Evolutionary conservation across 2,797 vertebrate genomes (phyloP).

Genomic region (Oreochromis grahami): DNA sequence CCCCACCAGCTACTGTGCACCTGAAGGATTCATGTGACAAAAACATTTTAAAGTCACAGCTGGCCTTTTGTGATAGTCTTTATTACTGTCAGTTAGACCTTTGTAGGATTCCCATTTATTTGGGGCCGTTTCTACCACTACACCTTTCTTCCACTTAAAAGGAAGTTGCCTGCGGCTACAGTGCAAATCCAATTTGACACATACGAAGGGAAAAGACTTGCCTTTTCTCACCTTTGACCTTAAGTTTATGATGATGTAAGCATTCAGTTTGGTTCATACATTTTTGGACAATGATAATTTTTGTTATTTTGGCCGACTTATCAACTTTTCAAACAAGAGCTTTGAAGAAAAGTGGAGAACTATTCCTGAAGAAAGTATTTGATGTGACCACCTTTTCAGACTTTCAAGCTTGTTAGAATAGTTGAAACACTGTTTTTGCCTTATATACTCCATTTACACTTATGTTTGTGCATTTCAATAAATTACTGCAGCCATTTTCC

Average conservation of each 20-base stretch:
- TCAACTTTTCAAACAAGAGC: not conserved
- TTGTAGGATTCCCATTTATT: not conserved
- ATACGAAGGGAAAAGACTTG: not conserved
- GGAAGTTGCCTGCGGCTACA: no score
- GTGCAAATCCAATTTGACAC: not conserved
- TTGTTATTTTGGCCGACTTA: not conserved
- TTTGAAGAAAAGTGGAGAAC: not conserved
- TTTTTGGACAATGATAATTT: not conserved
- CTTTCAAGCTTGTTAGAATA: not conserved
- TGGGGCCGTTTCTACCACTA: not conserved
- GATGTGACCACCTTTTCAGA: no score
- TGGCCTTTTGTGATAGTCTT: not conserved
- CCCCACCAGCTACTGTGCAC: not conserved
- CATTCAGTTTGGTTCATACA: not conserved
- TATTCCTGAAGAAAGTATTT: not conserved
- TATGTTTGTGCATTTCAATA: not conserved
- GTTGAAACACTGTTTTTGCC: not conserved
- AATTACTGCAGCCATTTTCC: not conserved
- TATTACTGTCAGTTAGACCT: not conserved
- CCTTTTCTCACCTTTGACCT: not conserved
- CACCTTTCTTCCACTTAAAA: not conserved
- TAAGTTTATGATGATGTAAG: not conserved
- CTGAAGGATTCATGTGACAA: not conserved
- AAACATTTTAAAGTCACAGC: not conserved
- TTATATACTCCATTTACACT: not conserved